Evolutionary conservation across 1,140 invertebrate genomes (phyloP).

Genomic region (Eufriesea mexicana): DNA sequence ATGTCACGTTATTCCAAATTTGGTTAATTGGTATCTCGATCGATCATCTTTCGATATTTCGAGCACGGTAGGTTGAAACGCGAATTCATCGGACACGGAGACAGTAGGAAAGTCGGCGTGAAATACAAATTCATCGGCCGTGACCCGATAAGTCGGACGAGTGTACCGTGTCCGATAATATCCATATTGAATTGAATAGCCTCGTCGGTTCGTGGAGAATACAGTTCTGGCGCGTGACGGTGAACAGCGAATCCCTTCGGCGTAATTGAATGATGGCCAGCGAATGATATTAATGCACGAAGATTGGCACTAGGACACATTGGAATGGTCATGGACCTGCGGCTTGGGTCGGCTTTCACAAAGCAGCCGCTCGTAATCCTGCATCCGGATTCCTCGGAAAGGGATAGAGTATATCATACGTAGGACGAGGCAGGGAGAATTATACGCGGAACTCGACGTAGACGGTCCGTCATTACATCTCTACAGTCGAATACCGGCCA

Average conservation of each 20-base stretch:
- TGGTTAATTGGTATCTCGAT: not conserved
- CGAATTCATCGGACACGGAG: not conserved
- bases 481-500: slow-evolving; percentile 34
- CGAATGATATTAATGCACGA: slow-evolving; percentile 74
- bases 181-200: slow-evolving; percentile 68
- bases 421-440: slow-evolving; percentile 50
- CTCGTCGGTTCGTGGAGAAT: slow-evolving; percentile 64
- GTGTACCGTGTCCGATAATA: slow-evolving; percentile 67
- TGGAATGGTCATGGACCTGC: slow-evolving; percentile 50
- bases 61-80: not conserved
- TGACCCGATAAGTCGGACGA: slow-evolving; percentile 60
- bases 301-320: slow-evolving; percentile 71
- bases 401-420: slow-evolving; percentile 35
- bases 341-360: slow-evolving; percentile 50
- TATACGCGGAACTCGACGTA: slow-evolving; percentile 48
- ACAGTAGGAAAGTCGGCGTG: not conserved
- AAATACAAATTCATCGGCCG: slow-evolving; percentile 1
- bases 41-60: too few species aligned
- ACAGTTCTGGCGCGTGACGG: slow-evolving; percentile 53
- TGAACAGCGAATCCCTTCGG: slow-evolving; percentile 47
- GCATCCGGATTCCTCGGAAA: slow-evolving; percentile 55
- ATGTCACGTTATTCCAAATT: too few species aligned
- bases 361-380: slow-evolving; percentile 57
- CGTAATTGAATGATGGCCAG: slow-evolving; percentile 76
- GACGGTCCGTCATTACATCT: slow-evolving; percentile 64